Evolutionary conservation across 2,113 vertebrate genomes (phyloP), one percentile per base, ranked within the genome.

Genomic region (Myrmecophaga tridactyla): DNA sequence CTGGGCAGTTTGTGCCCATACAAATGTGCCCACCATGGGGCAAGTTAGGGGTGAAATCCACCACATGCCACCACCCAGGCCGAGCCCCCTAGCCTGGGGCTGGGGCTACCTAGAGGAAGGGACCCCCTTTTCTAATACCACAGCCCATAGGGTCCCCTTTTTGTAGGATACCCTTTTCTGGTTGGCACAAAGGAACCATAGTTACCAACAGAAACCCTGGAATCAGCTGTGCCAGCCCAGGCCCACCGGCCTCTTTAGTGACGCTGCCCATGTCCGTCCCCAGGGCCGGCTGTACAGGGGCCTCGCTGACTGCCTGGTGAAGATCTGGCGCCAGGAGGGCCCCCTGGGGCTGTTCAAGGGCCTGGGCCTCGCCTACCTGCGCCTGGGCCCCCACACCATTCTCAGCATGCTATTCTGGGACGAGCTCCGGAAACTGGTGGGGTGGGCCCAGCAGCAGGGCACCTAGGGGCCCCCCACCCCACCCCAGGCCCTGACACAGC

Each of bases 371-470:
- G 99, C 99, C 86, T 99, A 99, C 96, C 93, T 99, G 88, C 99
- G 99, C 91, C 98, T 99, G 89, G 99, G 99, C 12, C 99, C 99
- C 0, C 99, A 99, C 98, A 99, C 99, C 0, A 97, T 99, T 62
- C 99, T 99, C 97, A 99, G 99, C 98, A 99, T 99, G 98, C 98
- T 99, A 86, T 99, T 99, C 86, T 99, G 99, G 99, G 99, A 99
- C 3, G 98, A 99, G 94, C 98, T 99, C 96, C 98, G 99, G 95
- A 99, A 99, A 73, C 96, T 98, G 90, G 97, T 98, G 0, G 3
- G 93, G 18, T 95, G 84, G 86, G 62, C 97, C 85, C 95, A 89
- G 43, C 75, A 88, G 70, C 94, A 93, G 34, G 78, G 4, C 39
- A 48, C 62, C 81, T 96, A 94, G 77, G 78, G 1, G 0, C 10